phyloP scores from a whole-genome alignment of 2,797 vertebrate genomes.

The Eospalax fontanierii region DNA sequence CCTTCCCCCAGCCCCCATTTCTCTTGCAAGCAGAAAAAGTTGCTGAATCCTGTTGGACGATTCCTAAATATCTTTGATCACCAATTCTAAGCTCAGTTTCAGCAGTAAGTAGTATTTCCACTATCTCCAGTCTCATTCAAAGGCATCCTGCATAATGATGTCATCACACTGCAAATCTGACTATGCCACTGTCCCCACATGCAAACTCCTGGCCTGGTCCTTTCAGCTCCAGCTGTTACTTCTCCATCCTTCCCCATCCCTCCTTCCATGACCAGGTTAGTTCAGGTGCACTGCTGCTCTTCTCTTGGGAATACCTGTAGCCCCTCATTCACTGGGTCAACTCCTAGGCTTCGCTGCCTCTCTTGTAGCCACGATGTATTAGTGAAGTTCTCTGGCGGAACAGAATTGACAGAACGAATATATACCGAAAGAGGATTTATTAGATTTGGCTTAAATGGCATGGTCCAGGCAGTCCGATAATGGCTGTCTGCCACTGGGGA shows the following conservation, averaged over 20 bases:
- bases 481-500: neutral
- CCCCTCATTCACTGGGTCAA: neutral
- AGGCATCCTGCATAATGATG: neutral
- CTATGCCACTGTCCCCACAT: neutral
- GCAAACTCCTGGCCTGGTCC: too few relatives aligned
- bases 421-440: neutral
- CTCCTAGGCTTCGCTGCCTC: neutral
- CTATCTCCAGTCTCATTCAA: neutral
- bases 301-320: neutral
- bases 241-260: neutral
- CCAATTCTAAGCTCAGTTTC: neutral
- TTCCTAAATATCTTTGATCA: neutral
- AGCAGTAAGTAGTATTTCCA: neutral
- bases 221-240: neutral
- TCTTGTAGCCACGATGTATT: neutral
- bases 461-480: neutral
- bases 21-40: neutral
- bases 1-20: neutral
- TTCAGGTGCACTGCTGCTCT: neutral
- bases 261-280: neutral
- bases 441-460: neutral
- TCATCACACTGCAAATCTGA: too few relatives aligned
- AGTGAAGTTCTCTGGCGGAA: neutral
- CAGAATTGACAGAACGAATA: neutral
- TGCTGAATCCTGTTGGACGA: neutral